phyloP scores from a whole-genome alignment of 2,797 vertebrate genomes.

The Pelodytes ibericus region DNA sequence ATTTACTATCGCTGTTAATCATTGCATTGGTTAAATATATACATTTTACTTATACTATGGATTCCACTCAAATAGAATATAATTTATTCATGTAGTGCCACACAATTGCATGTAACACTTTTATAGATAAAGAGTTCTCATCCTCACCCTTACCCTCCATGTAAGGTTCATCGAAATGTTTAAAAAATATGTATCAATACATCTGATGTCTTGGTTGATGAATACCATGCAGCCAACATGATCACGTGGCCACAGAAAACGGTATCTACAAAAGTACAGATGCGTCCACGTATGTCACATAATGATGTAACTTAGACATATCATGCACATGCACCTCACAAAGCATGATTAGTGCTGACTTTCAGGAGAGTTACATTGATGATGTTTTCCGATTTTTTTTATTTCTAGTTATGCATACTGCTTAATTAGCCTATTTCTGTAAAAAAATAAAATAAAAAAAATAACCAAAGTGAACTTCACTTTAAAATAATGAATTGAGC shows the following conservation, averaged over 20 bases:
- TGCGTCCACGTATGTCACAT: slow-evolving; percentile 52
- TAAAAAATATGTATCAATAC: slow-evolving; percentile 7
- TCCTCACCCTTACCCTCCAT: slow-evolving; percentile 57
- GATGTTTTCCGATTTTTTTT: slow-evolving; percentile 21
- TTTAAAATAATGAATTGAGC: slow-evolving; percentile 36
- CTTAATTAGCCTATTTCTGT: slow-evolving; percentile 26
- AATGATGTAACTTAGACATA: slow-evolving; percentile 43
- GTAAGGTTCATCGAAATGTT: slow-evolving; percentile 2
- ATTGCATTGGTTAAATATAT: not conserved
- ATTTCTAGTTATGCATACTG: not conserved
- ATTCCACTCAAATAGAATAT: slow-evolving; percentile 24
- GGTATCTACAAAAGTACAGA: slow-evolving; percentile 55
- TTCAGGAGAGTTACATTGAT: slow-evolving; percentile 38
- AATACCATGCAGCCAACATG: slow-evolving; percentile 57
- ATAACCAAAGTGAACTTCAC: slow-evolving; percentile 26
- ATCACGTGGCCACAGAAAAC: slow-evolving; percentile 53
- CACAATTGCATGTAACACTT: slow-evolving; percentile 44
- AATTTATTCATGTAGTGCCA: slow-evolving; percentile 30
- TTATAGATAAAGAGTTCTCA: slow-evolving; percentile 39
- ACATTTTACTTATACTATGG: not conserved
- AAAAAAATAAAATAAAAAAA: slow-evolving; percentile 19
- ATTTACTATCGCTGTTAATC: not conserved
- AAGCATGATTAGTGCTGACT: slow-evolving; percentile 47
- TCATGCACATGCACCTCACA: slow-evolving; percentile 55
- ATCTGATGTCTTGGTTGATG: slow-evolving; percentile 55